Evolutionary conservation across 2,113 vertebrate species (phyloP).

Genomic region (Nerophis ophidion): DNA sequence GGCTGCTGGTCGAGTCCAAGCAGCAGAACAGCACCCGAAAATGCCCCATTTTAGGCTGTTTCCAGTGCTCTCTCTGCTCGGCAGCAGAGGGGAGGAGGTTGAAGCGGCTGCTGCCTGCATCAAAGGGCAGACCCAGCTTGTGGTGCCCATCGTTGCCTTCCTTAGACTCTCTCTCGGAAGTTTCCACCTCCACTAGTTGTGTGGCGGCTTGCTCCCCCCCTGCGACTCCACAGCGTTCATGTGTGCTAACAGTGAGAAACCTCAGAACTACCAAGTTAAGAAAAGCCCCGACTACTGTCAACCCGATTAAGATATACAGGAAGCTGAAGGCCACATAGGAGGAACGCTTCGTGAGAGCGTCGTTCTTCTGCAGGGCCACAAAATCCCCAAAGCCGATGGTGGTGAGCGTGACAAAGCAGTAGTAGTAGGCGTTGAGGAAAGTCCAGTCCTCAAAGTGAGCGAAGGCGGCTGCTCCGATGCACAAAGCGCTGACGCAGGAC

Average conservation of each 20-base stretch:
- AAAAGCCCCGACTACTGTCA: constrained; percentile 84
- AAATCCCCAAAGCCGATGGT: constrained; percentile 90
- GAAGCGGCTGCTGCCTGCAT: constrained; percentile 53
- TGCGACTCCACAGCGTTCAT: neutral
- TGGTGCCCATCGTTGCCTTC: constrained; percentile 28
- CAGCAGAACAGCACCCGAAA: constrained; percentile 62
- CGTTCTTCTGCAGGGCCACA: constrained; percentile 82
- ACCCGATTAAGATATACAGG: constrained; percentile 85
- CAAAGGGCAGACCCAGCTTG: no score
- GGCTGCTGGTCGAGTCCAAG: constrained; percentile 47
- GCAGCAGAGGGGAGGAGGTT: constrained; percentile 72
- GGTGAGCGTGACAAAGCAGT: constrained; percentile 87
- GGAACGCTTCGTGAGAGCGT: constrained; percentile 77
- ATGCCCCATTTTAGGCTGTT: constrained; percentile 23
- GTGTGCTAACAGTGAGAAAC: constrained; percentile 78
- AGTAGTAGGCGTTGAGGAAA: constrained; percentile 87
- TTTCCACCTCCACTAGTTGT: constrained; percentile 43
- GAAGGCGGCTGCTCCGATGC: constrained; percentile 80
- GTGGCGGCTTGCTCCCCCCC: constrained; percentile 24
- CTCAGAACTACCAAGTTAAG: constrained; percentile 87
- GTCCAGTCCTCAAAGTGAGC: constrained; percentile 87
- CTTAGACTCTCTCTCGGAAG: constrained; percentile 21
- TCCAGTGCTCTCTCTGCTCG: constrained; percentile 5
- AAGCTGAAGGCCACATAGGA: constrained; percentile 85
- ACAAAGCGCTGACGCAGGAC: constrained; percentile 79